Evolutionary conservation across 1,140 invertebrate genomes (phyloP).

Genomic region (Drosophila kanapiae): DNA sequence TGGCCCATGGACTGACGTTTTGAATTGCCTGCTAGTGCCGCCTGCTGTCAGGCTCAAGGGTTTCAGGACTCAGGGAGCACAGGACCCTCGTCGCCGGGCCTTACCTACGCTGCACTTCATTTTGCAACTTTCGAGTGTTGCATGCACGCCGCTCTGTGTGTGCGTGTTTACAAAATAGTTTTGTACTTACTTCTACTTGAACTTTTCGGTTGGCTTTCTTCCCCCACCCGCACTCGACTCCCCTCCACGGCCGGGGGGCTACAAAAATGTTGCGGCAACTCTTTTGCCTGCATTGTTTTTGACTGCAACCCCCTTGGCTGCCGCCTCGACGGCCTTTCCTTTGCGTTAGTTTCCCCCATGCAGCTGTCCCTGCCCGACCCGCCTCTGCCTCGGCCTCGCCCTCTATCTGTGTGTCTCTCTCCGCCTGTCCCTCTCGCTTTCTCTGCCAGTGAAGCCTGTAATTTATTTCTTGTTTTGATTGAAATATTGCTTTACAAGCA

Average conservation of each 20-base stretch:
- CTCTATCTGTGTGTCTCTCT: constrained; percentile 2
- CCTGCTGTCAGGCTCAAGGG: constrained; percentile 63
- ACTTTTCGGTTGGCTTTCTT: constrained; percentile 75
- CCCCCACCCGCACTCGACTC: background rate
- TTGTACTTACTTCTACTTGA: constrained; percentile 81
- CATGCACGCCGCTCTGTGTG: constrained; percentile 45
- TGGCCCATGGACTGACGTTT: constrained; percentile 58
- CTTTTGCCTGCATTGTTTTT: constrained; percentile 81
- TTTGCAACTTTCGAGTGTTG: constrained; percentile 75
- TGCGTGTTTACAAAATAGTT: constrained; percentile 79
- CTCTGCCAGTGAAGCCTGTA: constrained; percentile 79
- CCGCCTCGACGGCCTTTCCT: constrained; percentile 54
- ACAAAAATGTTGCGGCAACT: constrained; percentile 72
- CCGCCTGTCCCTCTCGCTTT: constrained; percentile 38
- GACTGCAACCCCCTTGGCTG: constrained; percentile 54
- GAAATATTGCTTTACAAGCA: constrained; percentile 84
- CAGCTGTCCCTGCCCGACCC: constrained; percentile 14
- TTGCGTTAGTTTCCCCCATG: constrained; percentile 49
- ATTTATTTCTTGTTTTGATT: constrained; percentile 84
- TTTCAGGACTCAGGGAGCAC: constrained; percentile 39
- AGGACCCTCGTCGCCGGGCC: constrained; percentile 40
- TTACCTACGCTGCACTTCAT: constrained; percentile 74
- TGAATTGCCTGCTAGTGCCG: constrained; percentile 65
- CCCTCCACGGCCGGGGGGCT: constrained; percentile 26
- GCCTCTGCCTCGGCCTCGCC: background rate